A percentile compares a stretch with the other conserved stretches of the same genome.
phyloP scores from a whole-genome alignment of 2,797 vertebrate genomes.

The Bradypodion ventrale region DNA sequence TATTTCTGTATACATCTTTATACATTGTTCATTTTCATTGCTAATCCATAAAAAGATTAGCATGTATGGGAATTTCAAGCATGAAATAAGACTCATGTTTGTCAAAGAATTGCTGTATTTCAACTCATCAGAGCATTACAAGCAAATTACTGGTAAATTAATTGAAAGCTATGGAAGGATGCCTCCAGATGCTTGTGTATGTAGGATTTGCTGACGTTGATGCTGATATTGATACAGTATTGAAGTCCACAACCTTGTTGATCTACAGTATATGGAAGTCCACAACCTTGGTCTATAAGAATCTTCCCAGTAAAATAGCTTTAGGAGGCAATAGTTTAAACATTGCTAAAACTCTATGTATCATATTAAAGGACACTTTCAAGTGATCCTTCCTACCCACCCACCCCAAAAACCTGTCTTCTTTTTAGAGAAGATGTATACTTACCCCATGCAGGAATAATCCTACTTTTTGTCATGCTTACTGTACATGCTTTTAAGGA shows the following conservation, averaged over 20 bases:
- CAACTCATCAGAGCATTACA: slow-evolving; percentile 13
- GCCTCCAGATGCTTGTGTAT: not conserved
- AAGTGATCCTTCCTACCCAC: not conserved
- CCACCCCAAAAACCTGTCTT: not conserved
- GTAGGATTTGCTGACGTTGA: not conserved
- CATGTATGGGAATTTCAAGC: no score
- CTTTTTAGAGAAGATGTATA: not conserved
- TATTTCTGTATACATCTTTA: not conserved
- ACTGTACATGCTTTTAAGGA: no score
- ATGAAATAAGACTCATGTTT: not conserved
- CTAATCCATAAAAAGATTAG: not conserved
- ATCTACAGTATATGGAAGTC: no score
- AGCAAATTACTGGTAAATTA: slow-evolving; percentile 10
- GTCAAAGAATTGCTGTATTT: not conserved
- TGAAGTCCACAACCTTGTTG: no score
- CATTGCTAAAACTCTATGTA: not conserved
- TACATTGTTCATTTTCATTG: not conserved
- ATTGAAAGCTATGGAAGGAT: slow-evolving; percentile 7
- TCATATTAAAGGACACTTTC: not conserved
- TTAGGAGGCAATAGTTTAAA: not conserved
- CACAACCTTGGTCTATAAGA: not conserved
- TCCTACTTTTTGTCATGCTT: not conserved
- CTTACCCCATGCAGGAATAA: not conserved
- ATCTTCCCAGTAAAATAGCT: not conserved
- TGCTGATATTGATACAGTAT: no score